These are phyloP conservation scores for Linnaemya tessellans DNA, from an alignment of 2,888 invertebrate species.

Conservation along the genomic window DNA sequence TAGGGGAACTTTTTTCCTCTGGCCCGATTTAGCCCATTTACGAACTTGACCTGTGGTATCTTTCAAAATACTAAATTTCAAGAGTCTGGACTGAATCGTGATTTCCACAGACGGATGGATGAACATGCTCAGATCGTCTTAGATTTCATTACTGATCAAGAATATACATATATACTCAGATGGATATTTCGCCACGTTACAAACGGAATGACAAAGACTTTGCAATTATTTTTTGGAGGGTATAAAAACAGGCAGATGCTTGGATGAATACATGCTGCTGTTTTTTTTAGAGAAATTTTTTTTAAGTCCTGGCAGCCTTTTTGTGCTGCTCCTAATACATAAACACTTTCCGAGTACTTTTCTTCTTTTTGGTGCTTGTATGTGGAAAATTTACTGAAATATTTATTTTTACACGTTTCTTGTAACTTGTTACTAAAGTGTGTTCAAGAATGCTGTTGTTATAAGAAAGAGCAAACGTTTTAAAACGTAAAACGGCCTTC, in stretches of 20 bases:
- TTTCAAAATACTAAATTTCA: too few species aligned
- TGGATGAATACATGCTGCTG: slow-evolving; percentile 26
- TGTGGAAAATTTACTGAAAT: slow-evolving; percentile 40
- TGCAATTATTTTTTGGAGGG: too few species aligned
- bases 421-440: slow-evolving; percentile 12
- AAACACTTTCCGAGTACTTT: not conserved
- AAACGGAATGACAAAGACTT: too few species aligned
- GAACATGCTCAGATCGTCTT: too few species aligned
- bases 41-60: too few species aligned
- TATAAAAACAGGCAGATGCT: not conserved
- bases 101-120: too few species aligned
- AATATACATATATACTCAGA: too few species aligned
- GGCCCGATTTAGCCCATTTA: too few species aligned
- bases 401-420: slow-evolving; percentile 15
- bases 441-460: slow-evolving; percentile 11
- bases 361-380: not conserved
- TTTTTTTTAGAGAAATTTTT: not conserved
- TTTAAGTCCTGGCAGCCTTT: not conserved
- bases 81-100: too few species aligned
- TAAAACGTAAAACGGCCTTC: slow-evolving; percentile 14
- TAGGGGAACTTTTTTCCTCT: too few species aligned
- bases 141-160: too few species aligned
- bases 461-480: not conserved
- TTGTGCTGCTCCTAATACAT: not conserved
- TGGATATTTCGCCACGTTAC: too few species aligned